Base-by-base conservation (phyloP, 2,113 vertebrate genomes). In the Probosciger aterrimus region DNA sequence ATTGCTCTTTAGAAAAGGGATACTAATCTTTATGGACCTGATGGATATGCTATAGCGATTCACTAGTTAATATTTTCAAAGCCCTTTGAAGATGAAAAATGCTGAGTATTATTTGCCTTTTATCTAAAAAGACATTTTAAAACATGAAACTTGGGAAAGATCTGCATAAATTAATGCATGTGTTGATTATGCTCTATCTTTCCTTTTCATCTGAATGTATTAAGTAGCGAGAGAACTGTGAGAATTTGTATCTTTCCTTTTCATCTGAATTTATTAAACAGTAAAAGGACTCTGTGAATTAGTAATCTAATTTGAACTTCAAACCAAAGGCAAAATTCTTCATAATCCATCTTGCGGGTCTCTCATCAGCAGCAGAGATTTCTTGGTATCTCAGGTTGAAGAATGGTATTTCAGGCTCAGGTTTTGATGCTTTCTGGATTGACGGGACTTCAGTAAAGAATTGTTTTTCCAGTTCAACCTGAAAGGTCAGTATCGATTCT, bases 301-400 rank as follows among this genome's bases (percentile, higher is more conserved):
- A 89, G 89, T 95, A 95, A 97, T 93, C 95, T 96, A 87, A 95
- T 97, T 96, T 95, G 91, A 97, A 96, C 96, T 96, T 97, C 96
- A 97, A 96, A 97, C 92, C 83, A 90, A 96, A 96, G 86, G 88
- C 89, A 94, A 92, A 96, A 93, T 96, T 86, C 82, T 92, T 93
- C 64, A 57, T 93, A 91, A 94, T 90, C 82, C 94, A 46, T 83
- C 52, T 67, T 73, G 77, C 7, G 0, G 43, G 94, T 97, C 94
- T 92, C 86, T 96, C 69, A 80, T 57, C 73, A 79, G 62, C 76
- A 77, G 43, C 7, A 64, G 41, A 96, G 63, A 90, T 93, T 92
- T 90, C 68, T 90, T 84, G 33, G 16, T 73, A 31, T 55, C 70
- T 93, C 77, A 74, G 71, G 81, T 94, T 91, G 83, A 88, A 93